These are phyloP conservation scores for Corythoichthys haematopterus DNA, from an alignment of 2,113 vertebrate species.

Conservation along the genomic window DNA sequence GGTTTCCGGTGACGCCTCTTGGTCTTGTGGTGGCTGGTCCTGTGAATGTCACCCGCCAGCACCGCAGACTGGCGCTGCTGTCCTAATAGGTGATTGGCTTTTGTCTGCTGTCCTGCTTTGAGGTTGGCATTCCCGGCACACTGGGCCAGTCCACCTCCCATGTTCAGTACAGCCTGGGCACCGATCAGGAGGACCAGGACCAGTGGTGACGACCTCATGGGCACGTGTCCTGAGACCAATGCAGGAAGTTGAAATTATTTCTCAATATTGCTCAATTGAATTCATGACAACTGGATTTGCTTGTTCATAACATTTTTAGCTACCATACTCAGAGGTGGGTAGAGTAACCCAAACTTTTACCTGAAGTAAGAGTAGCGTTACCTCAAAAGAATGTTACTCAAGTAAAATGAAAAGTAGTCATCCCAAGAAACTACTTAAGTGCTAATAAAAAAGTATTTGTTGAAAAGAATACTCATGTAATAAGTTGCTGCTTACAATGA, in stretches of 20 bases:
- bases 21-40: constrained; percentile 63
- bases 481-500: no score
- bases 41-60: constrained; percentile 43
- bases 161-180: constrained; percentile 87
- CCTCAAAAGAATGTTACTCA: no score
- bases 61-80: constrained; percentile 48
- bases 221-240: constrained; percentile 73
- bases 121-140: constrained; percentile 68
- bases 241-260: not conserved
- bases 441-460: no score
- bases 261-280: not conserved
- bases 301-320: not conserved
- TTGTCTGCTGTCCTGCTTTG: constrained; percentile 61
- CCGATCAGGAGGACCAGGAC: constrained; percentile 91
- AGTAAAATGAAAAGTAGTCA: no score
- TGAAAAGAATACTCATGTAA: no score
- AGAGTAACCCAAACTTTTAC: no score
- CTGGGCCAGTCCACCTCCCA: constrained; percentile 80
- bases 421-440: no score
- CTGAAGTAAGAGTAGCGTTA: no score
- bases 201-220: constrained; percentile 97
- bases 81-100: constrained; percentile 64
- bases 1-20: constrained; percentile 51
- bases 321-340: no score
- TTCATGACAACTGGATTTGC: not conserved